These are phyloP conservation scores for Asteroscopus sphinx DNA, from an alignment of 2,888 invertebrate genomes.

Conservation along the genomic window DNA sequence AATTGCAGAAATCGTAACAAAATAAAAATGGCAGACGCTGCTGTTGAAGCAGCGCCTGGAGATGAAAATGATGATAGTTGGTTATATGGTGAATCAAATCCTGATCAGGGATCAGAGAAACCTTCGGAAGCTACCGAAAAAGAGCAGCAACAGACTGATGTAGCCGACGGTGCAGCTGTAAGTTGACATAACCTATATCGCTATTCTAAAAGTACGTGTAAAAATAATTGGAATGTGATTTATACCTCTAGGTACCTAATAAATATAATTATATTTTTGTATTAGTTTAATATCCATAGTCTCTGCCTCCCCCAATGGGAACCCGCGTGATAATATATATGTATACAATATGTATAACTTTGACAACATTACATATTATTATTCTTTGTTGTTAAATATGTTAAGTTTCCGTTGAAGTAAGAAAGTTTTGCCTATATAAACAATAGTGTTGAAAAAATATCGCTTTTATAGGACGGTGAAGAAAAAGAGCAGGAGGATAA, in stretches of 20 bases:
- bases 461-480: conserved; percentile 71
- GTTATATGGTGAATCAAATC: conserved; percentile 95
- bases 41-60: conserved; percentile 76
- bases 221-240: too few species aligned
- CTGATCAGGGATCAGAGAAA: conserved; percentile 74
- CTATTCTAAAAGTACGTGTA: conserved; percentile 15
- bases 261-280: too few species aligned
- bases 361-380: too few species aligned
- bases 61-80: conserved; percentile 95
- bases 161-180: conserved; percentile 49
- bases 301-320: too few species aligned
- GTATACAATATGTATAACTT: too few species aligned
- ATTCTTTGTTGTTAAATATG: background rate
- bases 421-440: too few species aligned
- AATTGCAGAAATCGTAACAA: conserved; percentile 2
- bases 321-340: too few species aligned
- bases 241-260: too few species aligned
- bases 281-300: too few species aligned
- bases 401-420: too few species aligned
- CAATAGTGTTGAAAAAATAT: background rate
- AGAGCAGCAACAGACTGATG: conserved; percentile 54
- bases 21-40: conserved; percentile 78
- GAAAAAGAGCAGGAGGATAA: conserved; percentile 85
- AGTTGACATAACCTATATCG: conserved; percentile 58
- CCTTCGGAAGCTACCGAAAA: conserved; percentile 63